These are phyloP conservation scores for Fragum sueziense DNA, from an alignment of 2,888 invertebrate species.

Conservation along the genomic window DNA sequence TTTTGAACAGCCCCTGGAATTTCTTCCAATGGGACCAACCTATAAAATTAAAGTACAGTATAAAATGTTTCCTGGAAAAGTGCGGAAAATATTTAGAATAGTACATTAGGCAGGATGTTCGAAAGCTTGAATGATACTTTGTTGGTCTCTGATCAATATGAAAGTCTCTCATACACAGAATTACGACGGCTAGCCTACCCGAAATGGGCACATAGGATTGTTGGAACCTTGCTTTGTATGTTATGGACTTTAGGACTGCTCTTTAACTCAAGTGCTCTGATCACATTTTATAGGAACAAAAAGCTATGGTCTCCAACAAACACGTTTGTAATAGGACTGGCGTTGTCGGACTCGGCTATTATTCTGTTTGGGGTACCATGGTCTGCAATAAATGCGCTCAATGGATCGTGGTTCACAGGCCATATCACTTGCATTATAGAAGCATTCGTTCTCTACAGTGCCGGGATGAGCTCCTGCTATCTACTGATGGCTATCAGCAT, in stretches of 20 bases:
- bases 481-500: conserved; percentile 69
- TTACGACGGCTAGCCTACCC: conserved; percentile 19
- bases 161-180: not conserved
- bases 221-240: conserved; percentile 27
- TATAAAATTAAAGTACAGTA: not conserved
- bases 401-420: conserved; percentile 57
- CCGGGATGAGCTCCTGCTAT: conserved; percentile 69
- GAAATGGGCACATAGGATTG: conserved; percentile 22
- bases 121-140: not conserved
- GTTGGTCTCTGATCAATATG: not conserved
- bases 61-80: not conserved
- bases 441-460: conserved; percentile 70
- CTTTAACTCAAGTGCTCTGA: conserved; percentile 54
- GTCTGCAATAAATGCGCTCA: conserved; percentile 54
- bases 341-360: conserved; percentile 66
- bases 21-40: not conserved
- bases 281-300: conserved; percentile 63
- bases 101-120: not conserved
- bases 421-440: conserved; percentile 60
- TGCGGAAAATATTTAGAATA: no score
- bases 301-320: conserved; percentile 69
- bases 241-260: conserved; percentile 47
- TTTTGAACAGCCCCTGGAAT: not conserved
- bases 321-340: conserved; percentile 69
- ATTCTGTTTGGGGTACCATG: conserved; percentile 52